These are phyloP conservation scores for Ashinkailepas kermadecensis DNA, from an alignment of 2,888 invertebrate species.

Conservation along the genomic window DNA sequence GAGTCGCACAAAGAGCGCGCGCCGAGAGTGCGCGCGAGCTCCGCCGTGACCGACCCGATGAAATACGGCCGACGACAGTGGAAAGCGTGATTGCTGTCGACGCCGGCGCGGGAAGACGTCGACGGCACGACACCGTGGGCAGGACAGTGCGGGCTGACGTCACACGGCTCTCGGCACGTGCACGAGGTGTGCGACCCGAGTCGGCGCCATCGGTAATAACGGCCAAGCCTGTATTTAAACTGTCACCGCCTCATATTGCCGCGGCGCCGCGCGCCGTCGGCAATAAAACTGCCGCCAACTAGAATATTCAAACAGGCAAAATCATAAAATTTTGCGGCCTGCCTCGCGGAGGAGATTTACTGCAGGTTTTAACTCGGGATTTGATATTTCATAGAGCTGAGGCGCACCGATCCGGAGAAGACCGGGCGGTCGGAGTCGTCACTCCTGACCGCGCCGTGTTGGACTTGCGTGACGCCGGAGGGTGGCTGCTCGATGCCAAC, in stretches of 20 bases:
- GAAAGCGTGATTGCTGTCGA: background rate
- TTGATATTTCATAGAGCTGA: constrained; percentile 16
- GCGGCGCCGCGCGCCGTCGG: background rate
- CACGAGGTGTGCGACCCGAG: background rate
- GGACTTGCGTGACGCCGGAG: background rate
- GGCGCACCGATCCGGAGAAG: background rate
- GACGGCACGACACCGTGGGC: background rate
- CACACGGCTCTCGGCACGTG: background rate
- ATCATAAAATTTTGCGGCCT: constrained; percentile 5
- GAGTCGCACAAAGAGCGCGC: background rate
- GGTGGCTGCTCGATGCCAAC: background rate
- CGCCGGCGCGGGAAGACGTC: too few relatives aligned
- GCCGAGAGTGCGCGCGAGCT: background rate
- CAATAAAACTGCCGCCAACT: constrained; percentile 9
- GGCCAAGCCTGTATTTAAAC: background rate
- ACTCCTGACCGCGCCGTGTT: background rate
- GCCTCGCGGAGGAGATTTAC: background rate
- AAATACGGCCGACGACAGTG: background rate
- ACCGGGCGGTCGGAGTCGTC: background rate
- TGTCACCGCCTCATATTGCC: background rate
- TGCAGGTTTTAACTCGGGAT: constrained; percentile 8
- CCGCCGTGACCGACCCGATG: background rate
- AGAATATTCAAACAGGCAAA: constrained; percentile 18
- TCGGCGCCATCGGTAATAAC: background rate
- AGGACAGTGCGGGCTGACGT: background rate